These are phyloP conservation scores for Rhineura floridana DNA, from an alignment of 2,113 vertebrate genomes.

Conservation along the genomic window DNA sequence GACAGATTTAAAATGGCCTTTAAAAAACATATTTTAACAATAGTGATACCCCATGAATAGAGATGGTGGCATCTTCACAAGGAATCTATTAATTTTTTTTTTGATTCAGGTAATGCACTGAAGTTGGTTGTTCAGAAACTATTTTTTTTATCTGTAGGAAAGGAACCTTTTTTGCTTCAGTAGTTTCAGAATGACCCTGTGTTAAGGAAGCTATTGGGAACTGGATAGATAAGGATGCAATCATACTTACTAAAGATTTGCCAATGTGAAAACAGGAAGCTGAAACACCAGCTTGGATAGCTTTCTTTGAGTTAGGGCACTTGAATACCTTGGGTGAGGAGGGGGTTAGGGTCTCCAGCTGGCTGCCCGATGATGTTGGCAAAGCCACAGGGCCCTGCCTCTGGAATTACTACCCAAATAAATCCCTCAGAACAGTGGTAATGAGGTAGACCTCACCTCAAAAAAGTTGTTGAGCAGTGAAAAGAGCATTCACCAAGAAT, in stretches of 20 bases:
- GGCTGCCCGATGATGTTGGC: neutral
- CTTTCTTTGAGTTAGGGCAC: too few species aligned
- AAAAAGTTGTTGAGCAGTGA: neutral
- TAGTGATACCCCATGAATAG: neutral
- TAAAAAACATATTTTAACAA: neutral
- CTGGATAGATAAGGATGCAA: neutral
- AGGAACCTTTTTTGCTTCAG: neutral
- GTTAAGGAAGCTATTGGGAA: neutral
- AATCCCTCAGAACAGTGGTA: neutral
- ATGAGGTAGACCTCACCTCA: neutral
- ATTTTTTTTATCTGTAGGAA: neutral
- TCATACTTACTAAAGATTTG: neutral
- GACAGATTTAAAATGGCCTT: neutral
- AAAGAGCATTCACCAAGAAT: slow-evolving; percentile 18
- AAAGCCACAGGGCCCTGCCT: slow-evolving; percentile 3
- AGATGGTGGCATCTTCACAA: too few species aligned
- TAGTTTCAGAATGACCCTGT: neutral
- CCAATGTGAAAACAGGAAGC: neutral
- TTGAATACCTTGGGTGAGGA: too few species aligned
- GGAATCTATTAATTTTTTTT: neutral
- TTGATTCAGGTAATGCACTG: neutral
- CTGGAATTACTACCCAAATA: slow-evolving; percentile 29
- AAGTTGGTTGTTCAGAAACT: neutral
- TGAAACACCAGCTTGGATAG: neutral
- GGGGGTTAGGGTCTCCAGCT: too few species aligned